Evolutionary conservation across 2,888 invertebrate genomes (phyloP).

Genomic region (Caenorhabditis sp.): DNA sequence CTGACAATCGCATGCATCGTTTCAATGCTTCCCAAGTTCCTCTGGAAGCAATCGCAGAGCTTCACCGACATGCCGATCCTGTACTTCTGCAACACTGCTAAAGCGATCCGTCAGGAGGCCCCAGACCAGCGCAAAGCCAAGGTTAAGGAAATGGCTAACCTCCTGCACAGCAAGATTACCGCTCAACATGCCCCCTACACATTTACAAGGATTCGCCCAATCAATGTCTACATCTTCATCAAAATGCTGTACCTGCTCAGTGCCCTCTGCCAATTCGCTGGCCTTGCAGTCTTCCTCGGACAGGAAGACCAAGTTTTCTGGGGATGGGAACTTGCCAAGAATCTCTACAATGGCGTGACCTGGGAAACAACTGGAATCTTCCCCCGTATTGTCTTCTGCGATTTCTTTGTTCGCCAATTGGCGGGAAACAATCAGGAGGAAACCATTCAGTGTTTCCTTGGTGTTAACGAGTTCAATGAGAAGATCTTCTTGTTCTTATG

Average conservation of each 20-base stretch:
- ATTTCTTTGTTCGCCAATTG: constrained; percentile 33
- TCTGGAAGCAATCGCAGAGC: constrained; percentile 41
- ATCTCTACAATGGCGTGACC: constrained; percentile 25
- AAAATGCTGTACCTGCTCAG: constrained; percentile 73
- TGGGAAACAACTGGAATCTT: constrained; percentile 71
- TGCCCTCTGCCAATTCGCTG: constrained; percentile 77
- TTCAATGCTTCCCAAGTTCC: constrained; percentile 55
- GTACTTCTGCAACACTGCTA: constrained; percentile 51
- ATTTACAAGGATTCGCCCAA: constrained; percentile 3
- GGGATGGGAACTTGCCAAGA: constrained; percentile 71
- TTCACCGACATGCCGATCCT: constrained; percentile 38
- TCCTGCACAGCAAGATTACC: constrained; percentile 23
- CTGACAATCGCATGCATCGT: constrained; percentile 15
- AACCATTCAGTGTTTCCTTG: constrained; percentile 52
- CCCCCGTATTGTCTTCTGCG: constrained; percentile 56
- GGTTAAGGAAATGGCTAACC: constrained; percentile 38
- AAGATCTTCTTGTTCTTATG: constrained; percentile 73
- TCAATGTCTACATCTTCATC: constrained; percentile 15
- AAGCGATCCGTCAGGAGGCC: constrained; percentile 10
- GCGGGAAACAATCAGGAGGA: constrained; percentile 33
- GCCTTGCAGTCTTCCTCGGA: constrained; percentile 80
- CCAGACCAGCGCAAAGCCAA: constrained; percentile 24
- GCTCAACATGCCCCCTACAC: constrained; percentile 11
- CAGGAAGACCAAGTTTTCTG: constrained; percentile 71
- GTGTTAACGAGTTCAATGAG: constrained; percentile 74